Evolutionary conservation across 2,888 invertebrate genomes (phyloP).

Genomic region (Drosophila lacicola): DNA sequence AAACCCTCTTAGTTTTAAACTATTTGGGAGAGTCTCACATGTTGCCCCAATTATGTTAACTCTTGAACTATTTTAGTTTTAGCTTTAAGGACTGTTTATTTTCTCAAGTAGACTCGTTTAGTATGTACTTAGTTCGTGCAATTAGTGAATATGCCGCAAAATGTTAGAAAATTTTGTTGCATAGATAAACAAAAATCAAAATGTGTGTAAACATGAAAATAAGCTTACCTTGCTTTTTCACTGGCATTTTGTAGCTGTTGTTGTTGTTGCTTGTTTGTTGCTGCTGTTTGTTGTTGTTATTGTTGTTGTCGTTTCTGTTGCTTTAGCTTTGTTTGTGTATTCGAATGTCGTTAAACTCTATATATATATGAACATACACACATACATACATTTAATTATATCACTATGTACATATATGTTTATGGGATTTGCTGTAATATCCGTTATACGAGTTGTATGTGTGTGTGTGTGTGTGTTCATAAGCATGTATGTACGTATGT

Average conservation of each 20-base stretch:
- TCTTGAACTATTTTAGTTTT: background rate
- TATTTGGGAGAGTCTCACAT: too few relatives aligned
- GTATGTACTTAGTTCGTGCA: slow-evolving; percentile 11
- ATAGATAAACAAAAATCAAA: slow-evolving; percentile 10
- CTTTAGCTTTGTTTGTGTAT: slow-evolving; percentile 38
- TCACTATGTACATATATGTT: slow-evolving; percentile 17
- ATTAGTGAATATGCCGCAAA: slow-evolving; percentile 14
- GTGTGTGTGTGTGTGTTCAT: background rate
- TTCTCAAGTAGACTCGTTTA: background rate
- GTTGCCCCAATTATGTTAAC: too few relatives aligned
- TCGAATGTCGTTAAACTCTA: slow-evolving; percentile 55
- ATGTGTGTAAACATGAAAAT: slow-evolving; percentile 7
- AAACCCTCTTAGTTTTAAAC: too few relatives aligned
- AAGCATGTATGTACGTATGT: slow-evolving; percentile 1
- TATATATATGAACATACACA: background rate
- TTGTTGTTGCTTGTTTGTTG: slow-evolving; percentile 2
- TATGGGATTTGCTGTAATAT: slow-evolving; percentile 15
- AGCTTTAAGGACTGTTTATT: slow-evolving; percentile 7
- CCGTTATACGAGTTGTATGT: slow-evolving; percentile 7
- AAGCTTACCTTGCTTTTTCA: slow-evolving; percentile 74
- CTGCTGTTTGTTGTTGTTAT: slow-evolving; percentile 2
- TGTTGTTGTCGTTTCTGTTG: slow-evolving; percentile 14
- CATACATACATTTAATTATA: slow-evolving; percentile 9
- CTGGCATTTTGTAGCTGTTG: slow-evolving; percentile 67
- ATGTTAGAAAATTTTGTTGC: slow-evolving; percentile 11